phyloP scores from a whole-genome alignment of 2,888 invertebrate genomes.

The Apotomis turbidana region DNA sequence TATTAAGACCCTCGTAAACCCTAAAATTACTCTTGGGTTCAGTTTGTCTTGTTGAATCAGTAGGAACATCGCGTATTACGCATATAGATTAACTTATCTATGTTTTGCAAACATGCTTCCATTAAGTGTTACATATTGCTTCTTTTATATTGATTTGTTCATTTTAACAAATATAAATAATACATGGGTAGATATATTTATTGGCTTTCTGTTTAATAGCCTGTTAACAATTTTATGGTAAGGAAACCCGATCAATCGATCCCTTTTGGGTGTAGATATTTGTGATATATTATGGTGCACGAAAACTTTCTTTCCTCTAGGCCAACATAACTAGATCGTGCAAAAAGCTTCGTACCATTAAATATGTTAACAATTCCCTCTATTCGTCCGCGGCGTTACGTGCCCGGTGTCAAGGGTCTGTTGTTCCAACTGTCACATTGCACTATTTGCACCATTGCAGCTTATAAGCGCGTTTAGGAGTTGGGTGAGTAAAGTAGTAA shows the following conservation, averaged over 20 bases:
- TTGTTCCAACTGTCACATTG: slow-evolving; percentile 16
- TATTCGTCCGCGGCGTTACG: neutral
- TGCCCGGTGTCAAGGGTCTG: neutral
- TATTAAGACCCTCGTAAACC: slow-evolving; percentile 18
- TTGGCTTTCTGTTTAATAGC: too few species aligned
- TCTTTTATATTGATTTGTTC: neutral
- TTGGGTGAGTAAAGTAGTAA: too few species aligned
- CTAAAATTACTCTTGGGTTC: slow-evolving; percentile 22
- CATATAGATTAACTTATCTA: slow-evolving; percentile 27
- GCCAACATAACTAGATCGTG: too few species aligned
- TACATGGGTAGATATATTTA: neutral
- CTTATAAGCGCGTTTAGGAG: neutral
- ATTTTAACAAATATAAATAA: neutral
- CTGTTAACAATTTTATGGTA: too few species aligned
- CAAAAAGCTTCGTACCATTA: too few species aligned
- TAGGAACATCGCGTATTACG: slow-evolving; percentile 23
- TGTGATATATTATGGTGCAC: too few species aligned
- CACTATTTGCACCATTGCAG: neutral
- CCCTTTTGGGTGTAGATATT: too few species aligned
- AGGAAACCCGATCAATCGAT: too few species aligned
- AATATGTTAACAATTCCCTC: neutral
- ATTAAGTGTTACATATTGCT: slow-evolving; percentile 18
- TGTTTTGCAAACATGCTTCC: slow-evolving; percentile 17
- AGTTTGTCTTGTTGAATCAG: slow-evolving; percentile 17
- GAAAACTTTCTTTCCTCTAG: too few species aligned